Evolutionary conservation across 2,888 invertebrate genomes (phyloP), one percentile per base, ranked within the genome.

Genomic region (Noctua comes): DNA sequence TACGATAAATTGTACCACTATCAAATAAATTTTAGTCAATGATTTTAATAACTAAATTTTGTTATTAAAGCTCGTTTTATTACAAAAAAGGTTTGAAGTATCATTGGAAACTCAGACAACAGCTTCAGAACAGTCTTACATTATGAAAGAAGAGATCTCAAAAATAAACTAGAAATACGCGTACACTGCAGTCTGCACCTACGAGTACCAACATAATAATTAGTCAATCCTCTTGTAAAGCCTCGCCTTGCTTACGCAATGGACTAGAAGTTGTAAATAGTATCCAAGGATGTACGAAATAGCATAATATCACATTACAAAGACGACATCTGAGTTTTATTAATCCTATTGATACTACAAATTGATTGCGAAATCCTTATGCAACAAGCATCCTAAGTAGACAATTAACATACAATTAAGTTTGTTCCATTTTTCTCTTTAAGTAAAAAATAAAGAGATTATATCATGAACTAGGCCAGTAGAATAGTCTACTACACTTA

Each of bases 241-340:
- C 76, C 73, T 70, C 80, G 62, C 76, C 66, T 70, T 27, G 24
- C 27, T 83, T 83, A 73, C 66, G 76, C 70, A 83, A 82, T 70
- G 36, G 18, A 21, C 54, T 62, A 79, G n/a, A 72, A 69, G 64
- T 64, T 36, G 40, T 54, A 43, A 13, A 48, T n/a, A 48, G 76
- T 70, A 43, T 73, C 46, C 80, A 73, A 80, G 66, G 66, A 83
- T 83, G 46, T 51, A 65, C 83, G n/a, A 79, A 73, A 69, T 27
- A 54, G 57, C 66, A 68, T 76, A 76, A 70, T 80, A 80, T 80
- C 76, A 73, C 73, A 66, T 83, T 71, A 76, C 83, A 70, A 66
- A 80, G 46, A 68, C 70, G 64, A 78, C 71, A 68, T 36, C 69
- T 75, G 2, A 10, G 51, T 65, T 79, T 76, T 72, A 71, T 51